phyloP scores from a whole-genome alignment of 2,888 invertebrate genomes.

The Caenorhabditis doughertyi region DNA sequence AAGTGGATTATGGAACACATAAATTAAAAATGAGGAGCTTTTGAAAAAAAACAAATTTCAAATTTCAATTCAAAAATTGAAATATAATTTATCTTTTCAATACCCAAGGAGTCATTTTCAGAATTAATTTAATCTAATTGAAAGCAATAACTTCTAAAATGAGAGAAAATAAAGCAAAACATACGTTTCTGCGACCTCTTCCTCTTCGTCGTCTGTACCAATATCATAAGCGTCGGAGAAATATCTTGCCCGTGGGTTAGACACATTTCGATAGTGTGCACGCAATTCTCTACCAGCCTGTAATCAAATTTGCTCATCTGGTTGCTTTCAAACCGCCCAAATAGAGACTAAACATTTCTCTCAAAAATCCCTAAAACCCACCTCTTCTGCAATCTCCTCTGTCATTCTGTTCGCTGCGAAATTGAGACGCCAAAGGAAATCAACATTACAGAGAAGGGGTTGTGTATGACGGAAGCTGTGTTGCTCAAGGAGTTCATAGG shows the following conservation, averaged over 20 bases:
- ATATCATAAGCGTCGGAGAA: conserved; percentile 75
- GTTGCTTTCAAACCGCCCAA: not conserved
- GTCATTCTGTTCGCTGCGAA: conserved; percentile 80
- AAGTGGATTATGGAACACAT: not conserved
- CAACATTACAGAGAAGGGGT: conserved; percentile 74
- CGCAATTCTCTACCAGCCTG: conserved; percentile 73
- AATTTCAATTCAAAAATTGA: not conserved
- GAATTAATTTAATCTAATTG: too few species aligned
- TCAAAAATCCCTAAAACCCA: conserved; percentile 12
- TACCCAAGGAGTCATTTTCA: too few species aligned
- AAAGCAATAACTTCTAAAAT: too few species aligned
- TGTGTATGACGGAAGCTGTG: conserved; percentile 71
- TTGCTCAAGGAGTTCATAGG: conserved; percentile 72
- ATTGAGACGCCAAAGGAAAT: conserved; percentile 80
- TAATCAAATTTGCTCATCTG: conserved; percentile 59
- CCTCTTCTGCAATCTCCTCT: conserved; percentile 80
- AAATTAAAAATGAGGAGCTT: too few species aligned
- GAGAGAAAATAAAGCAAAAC: conserved; percentile 10
- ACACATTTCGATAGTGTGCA: conserved; percentile 64
- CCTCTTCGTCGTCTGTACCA: conserved; percentile 54
- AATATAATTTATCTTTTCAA: not conserved
- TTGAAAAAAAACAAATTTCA: too few species aligned
- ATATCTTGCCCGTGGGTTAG: conserved; percentile 80
- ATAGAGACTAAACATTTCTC: conserved; percentile 1
- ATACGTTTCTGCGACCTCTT: conserved; percentile 47